Evolutionary conservation across 2,888 invertebrate species (phyloP).

Genomic region (Acheta domesticus): DNA sequence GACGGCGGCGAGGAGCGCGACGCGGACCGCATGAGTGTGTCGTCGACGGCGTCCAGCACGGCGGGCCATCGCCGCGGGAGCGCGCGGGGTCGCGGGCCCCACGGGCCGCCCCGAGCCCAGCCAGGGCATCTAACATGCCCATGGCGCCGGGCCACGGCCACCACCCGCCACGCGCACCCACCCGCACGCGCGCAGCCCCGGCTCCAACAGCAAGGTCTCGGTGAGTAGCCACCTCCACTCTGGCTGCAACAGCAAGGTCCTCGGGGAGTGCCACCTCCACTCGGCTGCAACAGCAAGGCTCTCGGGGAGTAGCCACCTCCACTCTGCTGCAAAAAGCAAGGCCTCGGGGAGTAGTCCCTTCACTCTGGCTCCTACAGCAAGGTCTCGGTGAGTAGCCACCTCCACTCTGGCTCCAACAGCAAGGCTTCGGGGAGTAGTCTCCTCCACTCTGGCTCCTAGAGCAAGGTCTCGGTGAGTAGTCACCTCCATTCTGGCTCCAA

Average conservation of each 20-base stretch:
- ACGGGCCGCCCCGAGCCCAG: slow-evolving; percentile 41
- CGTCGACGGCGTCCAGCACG: slow-evolving; percentile 59
- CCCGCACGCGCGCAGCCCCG: slow-evolving; percentile 53
- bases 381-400: too few relatives aligned
- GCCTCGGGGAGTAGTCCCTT: too few relatives aligned
- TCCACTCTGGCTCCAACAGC: slow-evolving; percentile 54
- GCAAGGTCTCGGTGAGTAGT: slow-evolving; percentile 59
- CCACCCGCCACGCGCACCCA: slow-evolving; percentile 39
- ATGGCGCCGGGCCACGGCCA: slow-evolving; percentile 45
- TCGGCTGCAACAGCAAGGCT: slow-evolving; percentile 61
- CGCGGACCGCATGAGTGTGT: slow-evolving; percentile 60
- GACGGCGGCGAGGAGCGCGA: slow-evolving; percentile 46
- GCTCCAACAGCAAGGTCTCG: slow-evolving; percentile 61
- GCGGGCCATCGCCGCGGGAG: slow-evolving; percentile 39
- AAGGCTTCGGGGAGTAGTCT: slow-evolving; percentile 59
- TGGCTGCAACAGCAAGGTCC: background rate
- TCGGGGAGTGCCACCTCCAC: slow-evolving; percentile 21
- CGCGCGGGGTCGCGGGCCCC: slow-evolving; percentile 11
- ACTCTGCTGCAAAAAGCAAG: too few relatives aligned
- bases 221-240: slow-evolving; percentile 47
- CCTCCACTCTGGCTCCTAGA: slow-evolving; percentile 53
- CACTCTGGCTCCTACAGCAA: too few relatives aligned
- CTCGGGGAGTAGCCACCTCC: slow-evolving; percentile 59
- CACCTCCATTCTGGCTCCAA: too few relatives aligned
- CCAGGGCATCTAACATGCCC: slow-evolving; percentile 54